Evolutionary conservation across 2,113 vertebrate species (phyloP).

Genomic region (Willisornis vidua): DNA sequence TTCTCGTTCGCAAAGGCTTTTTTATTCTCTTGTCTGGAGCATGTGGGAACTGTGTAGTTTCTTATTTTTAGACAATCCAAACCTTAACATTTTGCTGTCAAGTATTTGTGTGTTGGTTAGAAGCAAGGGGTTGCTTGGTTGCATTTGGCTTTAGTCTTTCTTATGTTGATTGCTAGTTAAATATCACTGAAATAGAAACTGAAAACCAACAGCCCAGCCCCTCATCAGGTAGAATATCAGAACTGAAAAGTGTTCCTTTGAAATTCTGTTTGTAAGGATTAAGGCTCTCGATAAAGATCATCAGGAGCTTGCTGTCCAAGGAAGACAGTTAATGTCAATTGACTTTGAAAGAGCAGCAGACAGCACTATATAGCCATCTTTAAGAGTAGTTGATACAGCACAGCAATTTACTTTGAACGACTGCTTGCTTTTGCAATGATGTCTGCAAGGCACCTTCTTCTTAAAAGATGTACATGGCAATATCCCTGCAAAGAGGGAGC

Average conservation of each 20-base stretch:
- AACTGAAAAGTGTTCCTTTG: neutral
- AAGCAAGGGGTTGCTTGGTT: neutral
- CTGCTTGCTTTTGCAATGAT: neutral
- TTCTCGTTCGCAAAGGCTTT: neutral
- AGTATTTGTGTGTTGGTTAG: neutral
- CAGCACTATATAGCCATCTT: neutral
- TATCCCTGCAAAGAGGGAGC: neutral
- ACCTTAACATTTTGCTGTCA: neutral
- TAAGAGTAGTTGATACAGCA: neutral
- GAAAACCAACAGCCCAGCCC: neutral
- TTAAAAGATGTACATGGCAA: neutral
- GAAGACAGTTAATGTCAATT: neutral
- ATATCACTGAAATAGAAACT: neutral
- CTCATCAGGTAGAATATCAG: neutral
- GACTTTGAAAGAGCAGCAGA: neutral
- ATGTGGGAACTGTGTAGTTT: neutral
- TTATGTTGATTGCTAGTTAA: neutral
- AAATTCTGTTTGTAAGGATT: neutral
- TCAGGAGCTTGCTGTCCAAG: neutral
- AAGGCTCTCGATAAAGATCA: neutral
- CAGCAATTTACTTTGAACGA: neutral
- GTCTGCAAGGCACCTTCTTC: neutral
- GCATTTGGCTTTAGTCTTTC: neutral
- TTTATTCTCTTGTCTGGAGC: neutral
- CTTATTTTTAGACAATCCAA: neutral